Evolutionary conservation across 2,888 invertebrate genomes (phyloP).

Genomic region (Nomada fucata): DNA sequence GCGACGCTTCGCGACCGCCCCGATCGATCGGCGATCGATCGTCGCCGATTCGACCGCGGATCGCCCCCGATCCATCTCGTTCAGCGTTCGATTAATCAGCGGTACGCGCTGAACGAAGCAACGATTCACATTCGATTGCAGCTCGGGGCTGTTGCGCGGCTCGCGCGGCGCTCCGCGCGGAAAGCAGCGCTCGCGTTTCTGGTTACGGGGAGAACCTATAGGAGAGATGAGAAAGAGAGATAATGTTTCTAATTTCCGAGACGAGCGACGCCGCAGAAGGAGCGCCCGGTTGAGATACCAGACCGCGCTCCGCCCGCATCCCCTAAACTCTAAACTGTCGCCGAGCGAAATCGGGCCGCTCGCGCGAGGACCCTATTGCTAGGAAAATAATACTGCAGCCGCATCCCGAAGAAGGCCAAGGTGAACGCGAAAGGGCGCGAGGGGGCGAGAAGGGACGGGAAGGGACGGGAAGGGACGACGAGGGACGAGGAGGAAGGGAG

Average conservation of each 20-base stretch:
- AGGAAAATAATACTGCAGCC: neutral
- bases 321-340: conserved; percentile 2
- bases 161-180: conserved; percentile 38
- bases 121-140: conserved; percentile 59
- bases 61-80: neutral
- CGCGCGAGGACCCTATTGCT: conserved; percentile 12
- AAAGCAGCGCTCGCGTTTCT: conserved; percentile 37
- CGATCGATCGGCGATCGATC: neutral
- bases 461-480: neutral
- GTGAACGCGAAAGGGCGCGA: conserved; percentile 5
- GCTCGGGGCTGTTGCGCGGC: conserved; percentile 52
- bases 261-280: conserved; percentile 48
- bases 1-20: neutral
- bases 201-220: conserved; percentile 62
- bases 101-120: conserved; percentile 4
- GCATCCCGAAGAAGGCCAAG: conserved; percentile 14
- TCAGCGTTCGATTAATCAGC: conserved; percentile 28
- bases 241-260: conserved; percentile 76
- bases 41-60: neutral
- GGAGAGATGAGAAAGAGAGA: conserved; percentile 67
- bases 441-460: neutral
- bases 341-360: conserved; percentile 5
- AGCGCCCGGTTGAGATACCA: conserved; percentile 46
- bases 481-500: neutral
- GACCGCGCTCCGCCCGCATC: conserved; percentile 10